A percentile compares a stretch with the other conserved stretches of the same genome.
Evolutionary conservation across 2,113 vertebrate genomes (phyloP).

Genomic region (Ammodytes dubius): DNA sequence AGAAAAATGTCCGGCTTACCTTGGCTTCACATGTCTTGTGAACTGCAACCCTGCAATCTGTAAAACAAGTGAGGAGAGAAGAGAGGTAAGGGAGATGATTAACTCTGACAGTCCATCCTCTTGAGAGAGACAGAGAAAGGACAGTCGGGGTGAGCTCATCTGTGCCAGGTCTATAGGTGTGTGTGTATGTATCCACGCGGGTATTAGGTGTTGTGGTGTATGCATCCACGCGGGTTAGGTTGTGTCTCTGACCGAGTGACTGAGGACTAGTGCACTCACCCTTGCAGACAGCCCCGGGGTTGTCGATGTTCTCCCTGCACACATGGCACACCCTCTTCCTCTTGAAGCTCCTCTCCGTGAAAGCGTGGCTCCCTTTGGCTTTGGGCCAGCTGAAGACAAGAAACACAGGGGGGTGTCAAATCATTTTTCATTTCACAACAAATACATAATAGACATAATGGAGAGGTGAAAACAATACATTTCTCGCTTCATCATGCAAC

Average conservation of each 20-base stretch:
- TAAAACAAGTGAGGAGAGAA: slow-evolving; percentile 23
- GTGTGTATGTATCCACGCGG: neutral
- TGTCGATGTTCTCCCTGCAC: slow-evolving; percentile 70
- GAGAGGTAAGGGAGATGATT: slow-evolving; percentile 5
- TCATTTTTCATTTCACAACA: neutral
- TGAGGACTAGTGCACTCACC: slow-evolving; percentile 62
- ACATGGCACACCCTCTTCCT: slow-evolving; percentile 65
- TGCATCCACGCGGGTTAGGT: neutral
- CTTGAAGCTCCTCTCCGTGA: slow-evolving; percentile 73
- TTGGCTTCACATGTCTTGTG: slow-evolving; percentile 74
- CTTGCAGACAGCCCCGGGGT: slow-evolving; percentile 69
- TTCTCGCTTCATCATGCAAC: neutral
- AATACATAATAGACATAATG: neutral
- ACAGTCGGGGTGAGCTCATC: slow-evolving; percentile 8
- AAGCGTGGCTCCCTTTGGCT: slow-evolving; percentile 55
- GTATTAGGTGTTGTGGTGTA: neutral
- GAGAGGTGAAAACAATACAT: neutral
- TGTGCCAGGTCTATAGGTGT: neutral
- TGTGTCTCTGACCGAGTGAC: slow-evolving; percentile 30
- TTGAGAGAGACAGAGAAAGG: slow-evolving; percentile 14
- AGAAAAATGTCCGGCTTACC: slow-evolving; percentile 51
- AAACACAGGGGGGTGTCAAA: neutral
- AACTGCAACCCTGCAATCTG: slow-evolving; percentile 76
- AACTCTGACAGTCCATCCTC: neutral
- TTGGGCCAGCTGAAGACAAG: slow-evolving; percentile 64